Evolutionary conservation across 2,113 vertebrate species (phyloP).

Genomic region (Prunella himalayana): DNA sequence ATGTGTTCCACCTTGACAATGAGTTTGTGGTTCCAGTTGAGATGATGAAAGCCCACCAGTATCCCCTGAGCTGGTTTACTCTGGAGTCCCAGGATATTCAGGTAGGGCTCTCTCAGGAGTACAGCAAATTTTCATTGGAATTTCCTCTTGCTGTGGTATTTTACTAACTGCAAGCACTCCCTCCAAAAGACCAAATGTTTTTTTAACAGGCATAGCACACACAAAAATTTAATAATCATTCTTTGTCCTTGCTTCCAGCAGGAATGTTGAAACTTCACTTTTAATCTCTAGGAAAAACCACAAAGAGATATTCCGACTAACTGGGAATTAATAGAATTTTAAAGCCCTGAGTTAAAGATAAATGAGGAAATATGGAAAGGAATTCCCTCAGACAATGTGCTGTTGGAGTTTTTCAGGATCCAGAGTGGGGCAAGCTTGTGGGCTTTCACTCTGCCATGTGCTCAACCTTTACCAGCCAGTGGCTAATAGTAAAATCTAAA

Average conservation of each 20-base stretch:
- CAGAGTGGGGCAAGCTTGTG: background rate
- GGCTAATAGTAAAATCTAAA: background rate
- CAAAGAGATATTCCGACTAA: background rate
- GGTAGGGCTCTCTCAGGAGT: conserved; percentile 63
- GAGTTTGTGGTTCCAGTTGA: conserved; percentile 80
- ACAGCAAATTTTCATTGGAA: background rate
- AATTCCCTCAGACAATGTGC: background rate
- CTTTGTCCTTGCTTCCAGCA: background rate
- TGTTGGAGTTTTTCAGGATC: background rate
- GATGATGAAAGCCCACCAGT: conserved; percentile 87
- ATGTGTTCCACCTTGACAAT: conserved; percentile 82
- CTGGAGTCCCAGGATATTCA: conserved; percentile 81
- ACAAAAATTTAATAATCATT: background rate
- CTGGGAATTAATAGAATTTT: background rate
- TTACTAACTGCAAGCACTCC: background rate
- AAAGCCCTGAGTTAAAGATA: background rate
- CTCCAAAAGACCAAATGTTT: background rate
- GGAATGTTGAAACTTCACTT: background rate
- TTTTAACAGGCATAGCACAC: background rate
- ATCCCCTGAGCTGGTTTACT: conserved; percentile 81
- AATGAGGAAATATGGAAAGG: background rate
- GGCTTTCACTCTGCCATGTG: background rate
- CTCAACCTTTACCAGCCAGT: background rate
- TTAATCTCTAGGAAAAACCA: background rate
- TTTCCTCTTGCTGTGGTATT: background rate